Conservation (phyloP, 1,140 invertebrate species). For the Plodia interpunctella region DNA sequence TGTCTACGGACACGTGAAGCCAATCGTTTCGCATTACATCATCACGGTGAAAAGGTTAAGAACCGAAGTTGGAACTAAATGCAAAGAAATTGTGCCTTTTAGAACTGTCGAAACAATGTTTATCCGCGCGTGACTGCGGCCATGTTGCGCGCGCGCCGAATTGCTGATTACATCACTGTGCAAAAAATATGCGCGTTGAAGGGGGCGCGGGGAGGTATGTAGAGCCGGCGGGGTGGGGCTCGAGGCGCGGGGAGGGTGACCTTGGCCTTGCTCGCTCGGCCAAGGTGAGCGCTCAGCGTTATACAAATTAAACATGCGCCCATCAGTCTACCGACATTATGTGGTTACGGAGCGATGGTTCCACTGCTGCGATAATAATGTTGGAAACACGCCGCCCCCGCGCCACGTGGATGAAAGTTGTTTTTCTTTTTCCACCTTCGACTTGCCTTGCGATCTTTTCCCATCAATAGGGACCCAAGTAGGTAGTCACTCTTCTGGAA, state of each 20-base stretch:
- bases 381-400: background rate
- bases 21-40: too few species aligned
- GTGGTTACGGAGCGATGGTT: constrained; percentile 15
- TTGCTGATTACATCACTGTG: constrained; percentile 69
- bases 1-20: too few species aligned
- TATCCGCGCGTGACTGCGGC: constrained; percentile 50
- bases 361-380: constrained; percentile 14
- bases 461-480: too few species aligned
- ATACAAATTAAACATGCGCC: constrained; percentile 60
- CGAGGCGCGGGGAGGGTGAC: constrained; percentile 23
- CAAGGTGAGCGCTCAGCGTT: constrained; percentile 50
- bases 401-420: background rate
- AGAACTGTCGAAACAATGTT: constrained; percentile 14
- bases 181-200: constrained; percentile 60
- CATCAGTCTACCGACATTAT: constrained; percentile 50
- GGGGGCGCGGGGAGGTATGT: constrained; percentile 18
- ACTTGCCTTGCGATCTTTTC: too few species aligned
- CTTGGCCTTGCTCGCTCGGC: constrained; percentile 68
- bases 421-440: background rate
- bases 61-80: background rate
- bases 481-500: too few species aligned
- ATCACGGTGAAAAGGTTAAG: background rate
- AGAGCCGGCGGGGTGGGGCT: constrained; percentile 8
- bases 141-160: constrained; percentile 62
- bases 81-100: background rate